phyloP scores from a whole-genome alignment of 37 sponge, comb jelly and placozoan genomes.

The Eunapius fragilis region DNA sequence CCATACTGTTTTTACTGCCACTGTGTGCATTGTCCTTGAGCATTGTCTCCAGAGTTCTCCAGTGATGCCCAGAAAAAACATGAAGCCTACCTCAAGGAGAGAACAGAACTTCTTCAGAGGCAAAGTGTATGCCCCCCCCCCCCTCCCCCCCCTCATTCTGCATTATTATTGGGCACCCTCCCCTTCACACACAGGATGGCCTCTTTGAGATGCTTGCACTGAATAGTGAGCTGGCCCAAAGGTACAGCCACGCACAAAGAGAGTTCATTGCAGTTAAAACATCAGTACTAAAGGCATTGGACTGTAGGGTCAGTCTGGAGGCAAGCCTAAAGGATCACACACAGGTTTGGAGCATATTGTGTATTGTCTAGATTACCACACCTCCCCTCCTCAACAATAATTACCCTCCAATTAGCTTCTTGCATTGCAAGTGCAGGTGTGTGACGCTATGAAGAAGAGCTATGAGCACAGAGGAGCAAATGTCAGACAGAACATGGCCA shows the following conservation, averaged over 20 bases:
- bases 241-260: slow-evolving; percentile 21
- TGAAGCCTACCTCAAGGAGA: slow-evolving; percentile 20
- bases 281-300: slow-evolving; percentile 38
- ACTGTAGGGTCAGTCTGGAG: slow-evolving; percentile 45
- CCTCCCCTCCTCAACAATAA: neutral
- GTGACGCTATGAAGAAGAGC: slow-evolving; percentile 14
- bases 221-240: slow-evolving; percentile 10
- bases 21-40: neutral
- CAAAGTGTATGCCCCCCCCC: neutral
- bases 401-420: slow-evolving; percentile 24
- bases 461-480: slow-evolving; percentile 32
- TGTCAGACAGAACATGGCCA: neutral
- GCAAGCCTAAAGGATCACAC: slow-evolving; percentile 38
- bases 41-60: slow-evolving; percentile 41
- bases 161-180: neutral
- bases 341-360: slow-evolving; percentile 39
- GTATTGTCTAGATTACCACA: neutral
- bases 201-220: neutral
- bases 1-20: neutral
- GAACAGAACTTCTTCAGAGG: slow-evolving; percentile 12
- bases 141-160: neutral
- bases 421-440: slow-evolving; percentile 30
- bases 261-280: slow-evolving; percentile 21
- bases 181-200: neutral
- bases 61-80: slow-evolving; percentile 32